Evolutionary conservation across 2,797 vertebrate species (phyloP).

Genomic region (Periparus ater): DNA sequence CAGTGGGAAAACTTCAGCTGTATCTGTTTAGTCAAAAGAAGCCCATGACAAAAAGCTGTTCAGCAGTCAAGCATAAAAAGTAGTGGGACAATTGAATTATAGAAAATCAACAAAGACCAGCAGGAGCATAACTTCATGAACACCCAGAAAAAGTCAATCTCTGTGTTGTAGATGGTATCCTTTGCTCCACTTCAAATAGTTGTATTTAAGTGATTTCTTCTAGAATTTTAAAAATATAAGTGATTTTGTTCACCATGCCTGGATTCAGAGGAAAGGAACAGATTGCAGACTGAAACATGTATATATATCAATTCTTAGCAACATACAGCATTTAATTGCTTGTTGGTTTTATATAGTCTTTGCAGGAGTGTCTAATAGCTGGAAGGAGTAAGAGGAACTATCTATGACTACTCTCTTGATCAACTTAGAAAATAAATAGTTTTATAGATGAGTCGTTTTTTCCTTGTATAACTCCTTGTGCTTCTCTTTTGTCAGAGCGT

Average conservation of each 20-base stretch:
- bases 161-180: not conserved
- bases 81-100: not conserved
- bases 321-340: not conserved
- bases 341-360: not conserved
- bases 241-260: not conserved
- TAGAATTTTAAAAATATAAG: not conserved
- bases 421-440: not conserved
- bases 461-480: not conserved
- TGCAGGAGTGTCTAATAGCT: not conserved
- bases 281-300: not conserved
- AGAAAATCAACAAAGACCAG: not conserved
- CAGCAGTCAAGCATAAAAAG: not conserved
- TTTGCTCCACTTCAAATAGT: not conserved
- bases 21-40: constrained; percentile 15
- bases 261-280: not conserved
- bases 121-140: not conserved
- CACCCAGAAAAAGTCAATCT: not conserved
- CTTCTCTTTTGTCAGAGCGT: not conserved
- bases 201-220: not conserved
- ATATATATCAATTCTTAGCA: not conserved
- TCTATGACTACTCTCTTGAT: not conserved
- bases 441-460: not conserved
- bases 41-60: not conserved
- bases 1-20: not conserved
- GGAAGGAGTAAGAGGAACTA: not conserved